Base-by-base conservation (phyloP, 1,140 invertebrate genomes). In the Solenopsis invicta region DNA sequence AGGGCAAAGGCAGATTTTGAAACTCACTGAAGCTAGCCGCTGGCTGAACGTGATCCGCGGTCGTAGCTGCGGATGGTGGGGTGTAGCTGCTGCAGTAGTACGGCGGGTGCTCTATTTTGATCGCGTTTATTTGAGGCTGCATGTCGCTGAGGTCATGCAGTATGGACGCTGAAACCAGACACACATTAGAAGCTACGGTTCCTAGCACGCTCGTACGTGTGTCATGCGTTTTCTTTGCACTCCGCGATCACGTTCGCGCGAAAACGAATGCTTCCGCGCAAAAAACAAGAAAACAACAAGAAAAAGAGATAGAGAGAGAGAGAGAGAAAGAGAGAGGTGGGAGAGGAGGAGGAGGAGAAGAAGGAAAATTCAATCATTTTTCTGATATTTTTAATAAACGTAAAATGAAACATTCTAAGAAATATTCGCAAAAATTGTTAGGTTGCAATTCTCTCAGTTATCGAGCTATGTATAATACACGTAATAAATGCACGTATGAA, bases 11-110 rank as follows among this genome's bases (percentile, higher is more conserved):
- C 75, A 87, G 59, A 91, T 94, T 94, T 93, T 93, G 90, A 92
- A 93, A 95, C 95, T 95, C 93, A 95, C 95, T 95, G 94, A 95
- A 95, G 93, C 94, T 95, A 92, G 94, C 94, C 92, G 94, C 93
- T 89, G 95, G 94, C 91, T 95, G 95, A 93, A 94, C 91, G 87
- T 95, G 94, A 93, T 94, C 94, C 89, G 94, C 93, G 92, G 94
- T 93, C 86, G 94, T 94, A 86, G 95, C 96, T 89, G 97, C 96
- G 84, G 97, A 97, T 86, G 97, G 97, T 90, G 98, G 97, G 90
- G 98, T 98, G 96, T 99, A 99, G 96, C 98, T 99, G 92, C 97
- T 98, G 96, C 98, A 98, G 96, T 99, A 99, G 95, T 98, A 98
- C 67, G 97, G 96, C 90, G 97, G 97, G 93, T 98, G 98, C 96